Conservation (phyloP, 2,797 vertebrate genomes). For the Lepidocolaptes lacrymiger region DNA sequence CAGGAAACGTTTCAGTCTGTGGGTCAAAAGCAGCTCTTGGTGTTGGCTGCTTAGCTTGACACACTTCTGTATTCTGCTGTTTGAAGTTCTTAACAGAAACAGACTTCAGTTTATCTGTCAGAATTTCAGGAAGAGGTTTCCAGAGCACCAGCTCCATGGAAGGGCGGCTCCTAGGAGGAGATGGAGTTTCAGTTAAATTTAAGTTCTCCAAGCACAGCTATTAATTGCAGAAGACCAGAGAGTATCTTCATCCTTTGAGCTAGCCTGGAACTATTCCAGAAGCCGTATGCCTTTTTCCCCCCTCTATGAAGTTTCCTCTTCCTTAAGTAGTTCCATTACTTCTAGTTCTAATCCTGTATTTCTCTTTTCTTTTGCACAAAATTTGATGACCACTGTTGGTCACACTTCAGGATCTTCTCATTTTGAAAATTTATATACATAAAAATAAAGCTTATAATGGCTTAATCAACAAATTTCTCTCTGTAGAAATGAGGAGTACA, state of each 20-base stretch:
- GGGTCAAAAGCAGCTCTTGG: constrained; percentile 59
- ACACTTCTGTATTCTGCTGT: constrained; percentile 42
- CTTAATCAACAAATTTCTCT: background rate
- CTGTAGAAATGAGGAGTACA: background rate
- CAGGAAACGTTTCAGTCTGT: constrained; percentile 69
- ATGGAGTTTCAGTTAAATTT: constrained; percentile 23
- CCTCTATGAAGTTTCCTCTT: background rate
- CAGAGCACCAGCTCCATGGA: constrained; percentile 84
- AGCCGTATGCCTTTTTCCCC: background rate
- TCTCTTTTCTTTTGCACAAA: background rate
- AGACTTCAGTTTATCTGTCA: constrained; percentile 76
- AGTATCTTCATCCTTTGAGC: background rate
- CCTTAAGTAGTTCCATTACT: background rate
- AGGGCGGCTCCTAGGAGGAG: constrained; percentile 77
- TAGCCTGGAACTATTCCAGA: background rate
- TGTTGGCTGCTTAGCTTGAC: constrained; percentile 44
- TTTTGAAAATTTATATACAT: background rate
- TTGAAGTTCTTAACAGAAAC: constrained; percentile 69
- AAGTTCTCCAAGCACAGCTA: background rate
- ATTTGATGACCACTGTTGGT: background rate
- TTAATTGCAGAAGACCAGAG: background rate
- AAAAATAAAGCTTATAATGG: background rate
- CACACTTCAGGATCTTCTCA: background rate
- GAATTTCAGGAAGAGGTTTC: constrained; percentile 82
- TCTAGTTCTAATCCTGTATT: background rate